phyloP scores from a whole-genome alignment of 2,113 vertebrate species.

The human region DNA sequence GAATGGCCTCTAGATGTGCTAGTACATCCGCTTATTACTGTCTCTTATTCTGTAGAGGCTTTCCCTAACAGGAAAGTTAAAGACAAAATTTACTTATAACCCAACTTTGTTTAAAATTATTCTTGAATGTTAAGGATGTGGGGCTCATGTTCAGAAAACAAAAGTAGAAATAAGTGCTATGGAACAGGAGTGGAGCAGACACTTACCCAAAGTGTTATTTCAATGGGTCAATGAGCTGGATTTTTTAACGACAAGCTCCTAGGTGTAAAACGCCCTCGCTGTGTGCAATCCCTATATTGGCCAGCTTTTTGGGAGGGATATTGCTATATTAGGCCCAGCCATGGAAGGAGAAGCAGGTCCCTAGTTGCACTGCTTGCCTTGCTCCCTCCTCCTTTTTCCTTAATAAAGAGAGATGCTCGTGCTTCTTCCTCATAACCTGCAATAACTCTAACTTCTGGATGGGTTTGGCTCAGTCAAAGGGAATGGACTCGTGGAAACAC shows the following conservation, averaged over 20 bases:
- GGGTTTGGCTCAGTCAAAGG: neutral
- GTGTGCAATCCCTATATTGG: rapidly evolving
- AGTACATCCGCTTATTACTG: neutral
- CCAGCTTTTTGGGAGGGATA: neutral
- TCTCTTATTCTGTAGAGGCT: neutral
- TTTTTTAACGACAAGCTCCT: neutral
- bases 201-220: neutral
- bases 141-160: neutral
- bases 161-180: neutral
- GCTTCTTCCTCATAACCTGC: neutral
- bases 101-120: neutral
- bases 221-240: neutral
- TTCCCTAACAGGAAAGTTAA: neutral
- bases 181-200: neutral
- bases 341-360: neutral
- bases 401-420: neutral
- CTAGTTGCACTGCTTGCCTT: neutral
- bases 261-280: neutral
- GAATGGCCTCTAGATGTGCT: neutral
- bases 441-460: neutral
- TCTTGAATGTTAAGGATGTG: neutral
- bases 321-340: rapidly evolving
- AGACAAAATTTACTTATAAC: neutral
- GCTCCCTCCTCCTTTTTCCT: neutral
- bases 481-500: neutral